phyloP scores from a whole-genome alignment of 2,113 vertebrate species.

The Sigmodon hispidus region DNA sequence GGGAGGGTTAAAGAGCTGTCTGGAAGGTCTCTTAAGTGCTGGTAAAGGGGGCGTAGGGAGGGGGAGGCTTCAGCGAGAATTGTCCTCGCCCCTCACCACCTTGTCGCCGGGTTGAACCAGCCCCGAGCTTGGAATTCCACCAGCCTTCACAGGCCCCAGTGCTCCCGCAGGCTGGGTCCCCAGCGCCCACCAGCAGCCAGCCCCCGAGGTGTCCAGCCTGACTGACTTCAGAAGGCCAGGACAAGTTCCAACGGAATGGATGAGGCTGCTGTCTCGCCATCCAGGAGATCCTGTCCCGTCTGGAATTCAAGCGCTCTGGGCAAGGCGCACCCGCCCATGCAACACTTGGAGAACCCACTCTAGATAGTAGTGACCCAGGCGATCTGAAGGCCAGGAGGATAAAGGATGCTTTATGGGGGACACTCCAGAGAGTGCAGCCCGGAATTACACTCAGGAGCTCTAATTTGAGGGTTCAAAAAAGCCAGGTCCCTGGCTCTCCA shows the following conservation, averaged over 20 bases:
- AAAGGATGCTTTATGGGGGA: neutral
- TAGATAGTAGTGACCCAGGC: neutral
- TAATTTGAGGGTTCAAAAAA: neutral
- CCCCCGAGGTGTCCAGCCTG: neutral
- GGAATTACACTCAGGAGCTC: neutral
- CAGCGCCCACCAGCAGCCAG: neutral
- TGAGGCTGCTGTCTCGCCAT: neutral
- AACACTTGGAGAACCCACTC: neutral
- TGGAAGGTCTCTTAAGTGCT: conserved; percentile 11
- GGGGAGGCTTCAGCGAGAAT: neutral
- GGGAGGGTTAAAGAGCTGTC: conserved; percentile 47
- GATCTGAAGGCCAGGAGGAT: neutral
- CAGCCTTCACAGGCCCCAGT: neutral
- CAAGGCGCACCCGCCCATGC: neutral
- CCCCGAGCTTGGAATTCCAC: conserved; percentile 43
- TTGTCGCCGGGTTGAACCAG: neutral
- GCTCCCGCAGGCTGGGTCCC: neutral
- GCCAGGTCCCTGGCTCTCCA: neutral
- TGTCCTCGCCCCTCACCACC: neutral
- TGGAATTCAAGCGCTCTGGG: neutral
- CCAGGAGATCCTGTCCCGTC: neutral
- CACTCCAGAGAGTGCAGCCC: neutral
- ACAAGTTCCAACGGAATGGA: neutral
- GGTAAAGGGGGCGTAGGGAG: neutral
- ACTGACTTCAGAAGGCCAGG: neutral